phyloP scores from a whole-genome alignment of 2,113 vertebrate genomes.

The Hippocampus abdominalis region DNA sequence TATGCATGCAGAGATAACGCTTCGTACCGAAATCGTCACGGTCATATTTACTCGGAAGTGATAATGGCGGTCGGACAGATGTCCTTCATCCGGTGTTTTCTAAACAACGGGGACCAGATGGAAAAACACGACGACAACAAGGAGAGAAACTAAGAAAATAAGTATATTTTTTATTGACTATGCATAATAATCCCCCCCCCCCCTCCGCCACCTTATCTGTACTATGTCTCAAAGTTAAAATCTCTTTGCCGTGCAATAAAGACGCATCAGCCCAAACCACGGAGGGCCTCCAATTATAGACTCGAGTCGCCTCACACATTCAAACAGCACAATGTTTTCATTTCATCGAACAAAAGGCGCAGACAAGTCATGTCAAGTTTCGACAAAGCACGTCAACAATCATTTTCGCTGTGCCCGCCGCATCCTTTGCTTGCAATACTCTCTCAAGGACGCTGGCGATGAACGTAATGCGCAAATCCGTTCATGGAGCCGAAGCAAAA shows the following conservation, averaged over 20 bases:
- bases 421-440: slow-evolving; percentile 13
- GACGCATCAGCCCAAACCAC: slow-evolving; percentile 30
- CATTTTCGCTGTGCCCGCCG: slow-evolving; percentile 32
- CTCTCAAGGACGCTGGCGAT: slow-evolving; percentile 51
- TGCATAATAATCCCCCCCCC: background rate
- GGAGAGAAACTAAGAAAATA: background rate
- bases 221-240: background rate
- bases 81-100: too few species aligned
- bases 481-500: slow-evolving; percentile 43
- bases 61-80: too few species aligned
- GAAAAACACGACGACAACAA: background rate
- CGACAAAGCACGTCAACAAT: slow-evolving; percentile 35
- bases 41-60: too few species aligned
- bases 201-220: too few species aligned
- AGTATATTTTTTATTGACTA: background rate
- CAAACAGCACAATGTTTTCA: background rate
- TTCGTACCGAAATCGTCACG: too few species aligned
- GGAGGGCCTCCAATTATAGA: too few species aligned
- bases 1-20: slow-evolving; percentile 19
- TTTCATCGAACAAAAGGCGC: slow-evolving; percentile 10
- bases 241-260: slow-evolving; percentile 42
- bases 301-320: too few species aligned
- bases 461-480: slow-evolving; percentile 22
- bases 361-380: slow-evolving; percentile 42
- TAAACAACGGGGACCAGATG: too few species aligned